Percentiles rank a stretch among this genome's conserved stretches.
Evolutionary conservation across 2,113 vertebrate species (phyloP).

Genomic region (Xenopus borealis): DNA sequence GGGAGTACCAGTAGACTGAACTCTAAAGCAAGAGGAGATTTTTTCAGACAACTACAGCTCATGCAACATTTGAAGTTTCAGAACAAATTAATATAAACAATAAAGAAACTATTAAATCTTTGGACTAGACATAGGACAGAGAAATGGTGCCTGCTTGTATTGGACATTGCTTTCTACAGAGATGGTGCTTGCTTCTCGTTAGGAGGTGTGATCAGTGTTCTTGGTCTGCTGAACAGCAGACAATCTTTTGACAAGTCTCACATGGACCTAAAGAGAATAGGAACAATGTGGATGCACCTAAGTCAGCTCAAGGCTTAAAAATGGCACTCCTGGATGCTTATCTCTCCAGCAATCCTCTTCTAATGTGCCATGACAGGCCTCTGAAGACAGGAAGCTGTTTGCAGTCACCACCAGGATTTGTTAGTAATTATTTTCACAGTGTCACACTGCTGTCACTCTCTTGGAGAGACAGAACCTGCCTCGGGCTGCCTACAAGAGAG

Average conservation of each 20-base stretch:
- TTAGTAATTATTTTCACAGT: conserved; percentile 99
- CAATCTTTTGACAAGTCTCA: conserved; percentile 40
- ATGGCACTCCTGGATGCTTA: conserved; percentile 49
- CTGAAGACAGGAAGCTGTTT: conserved; percentile 97
- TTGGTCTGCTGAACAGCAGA: conserved; percentile 39
- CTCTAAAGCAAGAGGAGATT: too few relatives aligned
- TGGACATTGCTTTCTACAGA: not conserved
- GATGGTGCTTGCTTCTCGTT: conserved; percentile 15
- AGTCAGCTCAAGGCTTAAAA: conserved; percentile 49
- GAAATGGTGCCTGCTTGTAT: not conserved
- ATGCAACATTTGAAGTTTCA: too few relatives aligned
- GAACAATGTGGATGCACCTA: conserved; percentile 53
- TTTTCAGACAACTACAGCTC: too few relatives aligned
- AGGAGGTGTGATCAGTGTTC: conserved; percentile 18
- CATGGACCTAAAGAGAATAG: conserved; percentile 41
- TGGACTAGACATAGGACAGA: not conserved
- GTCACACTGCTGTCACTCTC: conserved; percentile 97
- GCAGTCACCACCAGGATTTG: conserved; percentile 98
- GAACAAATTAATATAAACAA: too few relatives aligned
- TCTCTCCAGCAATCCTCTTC: conserved; percentile 74
- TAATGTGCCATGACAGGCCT: conserved; percentile 96
- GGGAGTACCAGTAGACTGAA: too few relatives aligned
- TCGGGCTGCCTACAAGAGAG: conserved; percentile 71
- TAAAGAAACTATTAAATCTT: too few relatives aligned
- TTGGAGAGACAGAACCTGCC: conserved; percentile 86